Base-by-base conservation (phyloP, 2,797 vertebrate genomes). In the Sarcoramphus papa region DNA sequence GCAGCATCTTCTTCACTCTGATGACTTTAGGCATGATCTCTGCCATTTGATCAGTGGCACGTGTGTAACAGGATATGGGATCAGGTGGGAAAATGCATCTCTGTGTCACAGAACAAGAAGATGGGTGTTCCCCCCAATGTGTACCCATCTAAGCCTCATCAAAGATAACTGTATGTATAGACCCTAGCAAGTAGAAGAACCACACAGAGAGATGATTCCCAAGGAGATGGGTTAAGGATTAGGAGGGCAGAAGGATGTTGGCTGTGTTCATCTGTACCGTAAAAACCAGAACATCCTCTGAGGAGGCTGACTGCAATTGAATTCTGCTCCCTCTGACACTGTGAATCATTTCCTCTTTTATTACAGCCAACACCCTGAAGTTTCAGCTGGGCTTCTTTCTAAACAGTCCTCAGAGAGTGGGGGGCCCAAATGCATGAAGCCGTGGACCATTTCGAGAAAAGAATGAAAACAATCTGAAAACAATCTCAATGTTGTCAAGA, bases 61-160 rank as follows among this genome's bases (percentile, higher is more conserved):
- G 12, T 70, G 4, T 54, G 18, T 30, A 78, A 56, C 8, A 40
- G 23, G 51, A n/a, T 43, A 20, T 30, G 24, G 28, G 30, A 82
- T 22, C 21, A 43, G 14, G 19, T 43, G 15, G 20, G 17, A 23
- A 16, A 24, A 77, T 47, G 60, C 1, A 35, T 37, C 9, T 83
- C 30, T 53, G 31, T 5, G n/a, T 69, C 40, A 72, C 87, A 63
- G 17, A 83, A 10, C 27, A 43, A 35, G 15, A 69, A 69, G 60
- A 43, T 11, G 30, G 7, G 21, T 57, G 35, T 63, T 37, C 24
- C 3, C 10, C 8, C 4, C 4, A 23, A 0, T 3, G 6, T 24
- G 6, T 35, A 23, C 19, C 22, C 8, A 22, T 21, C 31, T 33
- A 59, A 41, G 12, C 15, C 40, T 79, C 50, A 33, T 68, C n/a